phyloP scores from a whole-genome alignment of 2,797 vertebrate species.

The Cuculus canorus region DNA sequence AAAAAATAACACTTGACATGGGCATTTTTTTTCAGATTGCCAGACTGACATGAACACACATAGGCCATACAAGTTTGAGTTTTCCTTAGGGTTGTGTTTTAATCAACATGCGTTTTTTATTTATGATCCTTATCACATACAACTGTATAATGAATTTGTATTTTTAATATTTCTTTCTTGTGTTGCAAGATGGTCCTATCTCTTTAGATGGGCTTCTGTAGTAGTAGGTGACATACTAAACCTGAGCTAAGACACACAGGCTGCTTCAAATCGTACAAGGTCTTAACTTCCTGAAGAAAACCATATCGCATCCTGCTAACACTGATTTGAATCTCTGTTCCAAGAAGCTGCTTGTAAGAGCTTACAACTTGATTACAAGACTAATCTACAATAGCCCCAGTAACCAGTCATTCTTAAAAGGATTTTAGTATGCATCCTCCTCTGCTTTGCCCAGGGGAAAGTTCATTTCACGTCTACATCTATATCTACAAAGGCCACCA shows the following conservation, averaged over 20 bases:
- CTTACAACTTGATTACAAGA: not conserved
- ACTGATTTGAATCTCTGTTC: not conserved
- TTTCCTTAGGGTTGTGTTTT: not conserved
- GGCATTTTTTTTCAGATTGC: not conserved
- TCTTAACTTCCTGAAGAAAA: not conserved
- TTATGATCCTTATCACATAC: not conserved
- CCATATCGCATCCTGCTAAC: not conserved
- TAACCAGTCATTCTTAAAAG: not conserved
- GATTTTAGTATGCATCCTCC: not conserved
- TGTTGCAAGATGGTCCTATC: not conserved
- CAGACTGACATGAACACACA: not conserved
- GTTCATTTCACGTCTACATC: not conserved
- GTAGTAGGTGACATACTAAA: not conserved
- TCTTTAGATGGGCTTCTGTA: not conserved
- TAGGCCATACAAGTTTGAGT: not conserved
- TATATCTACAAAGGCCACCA: not conserved
- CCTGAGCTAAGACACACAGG: not conserved
- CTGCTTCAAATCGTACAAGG: not conserved
- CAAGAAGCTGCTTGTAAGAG: not conserved
- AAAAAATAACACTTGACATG: not conserved
- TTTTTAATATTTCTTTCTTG: not conserved
- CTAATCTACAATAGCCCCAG: fast-evolving
- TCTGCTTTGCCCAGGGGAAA: not conserved
- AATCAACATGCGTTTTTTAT: not conserved
- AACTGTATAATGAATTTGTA: not conserved